phyloP scores from a whole-genome alignment of 2,113 vertebrate genomes.

The Hippocampus mohnikei region DNA sequence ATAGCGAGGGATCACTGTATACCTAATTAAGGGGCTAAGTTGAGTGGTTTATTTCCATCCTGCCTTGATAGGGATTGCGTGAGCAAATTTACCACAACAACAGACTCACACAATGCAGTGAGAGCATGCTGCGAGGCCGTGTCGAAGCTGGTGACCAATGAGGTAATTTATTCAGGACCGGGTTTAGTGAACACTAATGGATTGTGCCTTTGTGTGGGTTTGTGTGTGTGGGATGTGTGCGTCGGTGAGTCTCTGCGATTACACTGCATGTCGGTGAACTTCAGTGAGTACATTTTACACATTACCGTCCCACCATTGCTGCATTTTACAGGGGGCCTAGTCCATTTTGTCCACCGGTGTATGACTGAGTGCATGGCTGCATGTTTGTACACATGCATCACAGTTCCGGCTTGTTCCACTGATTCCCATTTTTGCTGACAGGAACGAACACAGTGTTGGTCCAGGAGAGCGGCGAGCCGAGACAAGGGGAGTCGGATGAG shows the following conservation, averaged over 20 bases:
- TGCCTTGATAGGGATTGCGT: neutral
- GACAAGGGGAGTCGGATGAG: slow-evolving; percentile 36
- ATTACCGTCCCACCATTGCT: slow-evolving; percentile 19
- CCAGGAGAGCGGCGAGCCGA: slow-evolving; percentile 52
- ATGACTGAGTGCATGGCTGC: slow-evolving; percentile 1
- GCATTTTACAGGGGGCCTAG: slow-evolving; percentile 30
- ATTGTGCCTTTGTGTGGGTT: slow-evolving; percentile 48
- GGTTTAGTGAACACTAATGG: slow-evolving; percentile 55
- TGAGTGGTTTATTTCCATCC: neutral
- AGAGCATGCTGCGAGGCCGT: no score
- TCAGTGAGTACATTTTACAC: slow-evolving; percentile 28
- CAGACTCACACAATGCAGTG: no score
- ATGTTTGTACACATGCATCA: slow-evolving; percentile 14
- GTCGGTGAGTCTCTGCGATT: neutral
- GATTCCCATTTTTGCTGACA: slow-evolving; percentile 63
- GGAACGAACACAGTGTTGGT: slow-evolving; percentile 58
- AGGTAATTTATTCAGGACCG: slow-evolving; percentile 51
- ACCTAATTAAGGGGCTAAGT: neutral
- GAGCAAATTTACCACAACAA: no score
- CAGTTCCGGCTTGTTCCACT: slow-evolving; percentile 47
- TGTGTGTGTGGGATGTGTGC: neutral
- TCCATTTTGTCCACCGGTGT: slow-evolving; percentile 9
- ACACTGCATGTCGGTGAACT: slow-evolving; percentile 14
- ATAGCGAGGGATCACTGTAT: no score
- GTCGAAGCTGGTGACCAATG: no score